phyloP scores from a whole-genome alignment of 2,113 vertebrate genomes.

The Kobus ellipsiprymnus region DNA sequence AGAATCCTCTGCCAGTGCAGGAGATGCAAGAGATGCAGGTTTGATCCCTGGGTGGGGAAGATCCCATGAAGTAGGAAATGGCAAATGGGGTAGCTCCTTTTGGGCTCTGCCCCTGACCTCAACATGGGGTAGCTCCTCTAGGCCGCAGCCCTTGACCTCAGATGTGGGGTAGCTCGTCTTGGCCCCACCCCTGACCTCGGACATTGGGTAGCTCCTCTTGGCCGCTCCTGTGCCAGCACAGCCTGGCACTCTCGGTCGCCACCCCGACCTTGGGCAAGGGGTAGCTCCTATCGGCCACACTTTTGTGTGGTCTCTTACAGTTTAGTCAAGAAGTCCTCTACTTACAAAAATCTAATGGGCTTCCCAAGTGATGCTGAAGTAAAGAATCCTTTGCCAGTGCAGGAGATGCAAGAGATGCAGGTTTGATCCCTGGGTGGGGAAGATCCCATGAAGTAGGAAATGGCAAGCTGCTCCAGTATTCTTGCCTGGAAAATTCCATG shows the following conservation, averaged over 20 bases:
- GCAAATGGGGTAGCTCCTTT: not conserved
- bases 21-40: not conserved
- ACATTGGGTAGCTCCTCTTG: accelerated
- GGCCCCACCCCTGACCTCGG: accelerated
- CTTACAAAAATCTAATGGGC: not conserved
- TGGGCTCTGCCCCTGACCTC: too few relatives aligned
- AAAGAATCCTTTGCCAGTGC: not conserved
- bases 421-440: not conserved
- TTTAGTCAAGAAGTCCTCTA: not conserved
- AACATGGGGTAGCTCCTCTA: too few relatives aligned
- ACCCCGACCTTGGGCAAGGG: accelerated
- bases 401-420: not conserved
- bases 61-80: not conserved
- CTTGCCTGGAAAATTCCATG: not conserved
- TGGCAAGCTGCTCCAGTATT: not conserved
- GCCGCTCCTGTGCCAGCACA: accelerated
- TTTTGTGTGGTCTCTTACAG: accelerated
- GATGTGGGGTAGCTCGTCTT: accelerated
- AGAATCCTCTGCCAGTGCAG: not conserved
- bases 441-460: not conserved
- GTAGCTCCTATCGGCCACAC: accelerated
- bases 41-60: not conserved
- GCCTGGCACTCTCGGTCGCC: too few relatives aligned
- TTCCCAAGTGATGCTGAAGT: not conserved
- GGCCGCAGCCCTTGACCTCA: too few relatives aligned